These are phyloP conservation scores for Dolichallabes microphthalmus DNA, from an alignment of 2,113 vertebrate genomes.

Conservation along the genomic window DNA sequence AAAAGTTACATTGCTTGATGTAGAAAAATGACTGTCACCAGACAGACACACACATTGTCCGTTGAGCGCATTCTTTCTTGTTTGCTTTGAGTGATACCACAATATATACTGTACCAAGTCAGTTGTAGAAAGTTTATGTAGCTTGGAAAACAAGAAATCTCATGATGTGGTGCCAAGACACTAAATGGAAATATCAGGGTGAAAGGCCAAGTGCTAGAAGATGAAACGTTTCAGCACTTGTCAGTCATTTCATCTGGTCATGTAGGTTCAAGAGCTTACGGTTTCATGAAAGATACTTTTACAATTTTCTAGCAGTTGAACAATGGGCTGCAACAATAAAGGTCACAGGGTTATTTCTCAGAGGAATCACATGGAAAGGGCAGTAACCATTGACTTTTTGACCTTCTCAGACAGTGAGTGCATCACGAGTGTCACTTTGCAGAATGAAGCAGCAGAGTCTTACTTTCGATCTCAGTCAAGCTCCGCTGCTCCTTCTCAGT, in stretches of 20 bases:
- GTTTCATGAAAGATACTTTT: too few relatives aligned
- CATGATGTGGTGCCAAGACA: neutral
- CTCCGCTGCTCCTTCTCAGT: slow-evolving; percentile 93
- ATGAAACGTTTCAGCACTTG: neutral
- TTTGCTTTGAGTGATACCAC: neutral
- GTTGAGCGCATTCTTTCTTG: neutral
- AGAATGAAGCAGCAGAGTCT: slow-evolving; percentile 49
- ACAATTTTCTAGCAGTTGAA: neutral
- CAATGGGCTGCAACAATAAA: neutral
- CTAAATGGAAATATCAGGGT: neutral
- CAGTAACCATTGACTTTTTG: neutral
- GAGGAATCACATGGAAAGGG: too few relatives aligned
- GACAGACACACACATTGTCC: neutral
- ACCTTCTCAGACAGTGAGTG: neutral
- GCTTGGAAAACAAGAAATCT: neutral
- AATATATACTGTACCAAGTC: neutral
- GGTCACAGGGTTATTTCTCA: neutral
- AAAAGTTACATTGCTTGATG: neutral
- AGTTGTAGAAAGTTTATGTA: neutral
- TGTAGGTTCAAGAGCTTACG: neutral
- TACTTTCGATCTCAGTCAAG: slow-evolving; percentile 92
- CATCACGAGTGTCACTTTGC: neutral
- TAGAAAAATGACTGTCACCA: neutral
- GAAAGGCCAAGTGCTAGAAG: neutral
- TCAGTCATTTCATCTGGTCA: neutral